Conservation (phyloP, 2,113 vertebrate species). For the Ginglymostoma cirratum region DNA sequence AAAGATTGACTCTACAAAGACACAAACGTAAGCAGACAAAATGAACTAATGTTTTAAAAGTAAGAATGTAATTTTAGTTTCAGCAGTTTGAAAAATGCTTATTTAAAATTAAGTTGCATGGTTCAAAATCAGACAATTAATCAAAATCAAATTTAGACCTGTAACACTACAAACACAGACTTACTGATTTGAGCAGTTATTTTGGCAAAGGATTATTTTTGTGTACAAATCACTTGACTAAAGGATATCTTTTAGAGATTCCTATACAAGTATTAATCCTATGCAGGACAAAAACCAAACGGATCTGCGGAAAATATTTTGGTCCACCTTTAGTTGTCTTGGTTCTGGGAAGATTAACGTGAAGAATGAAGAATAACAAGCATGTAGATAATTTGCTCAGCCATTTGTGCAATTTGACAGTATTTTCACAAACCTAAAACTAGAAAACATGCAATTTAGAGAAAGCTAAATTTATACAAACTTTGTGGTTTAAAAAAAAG, state of each 20-base stretch:
- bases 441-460: neutral
- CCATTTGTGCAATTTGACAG: neutral
- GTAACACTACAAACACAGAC: neutral
- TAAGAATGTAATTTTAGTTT: neutral
- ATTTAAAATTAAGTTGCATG: neutral
- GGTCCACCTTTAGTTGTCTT: neutral
- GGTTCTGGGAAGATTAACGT: neutral
- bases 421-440: neutral
- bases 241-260: neutral
- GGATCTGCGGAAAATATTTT: neutral
- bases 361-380: neutral
- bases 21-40: neutral
- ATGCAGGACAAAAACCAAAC: constrained; percentile 3
- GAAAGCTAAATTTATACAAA: neutral
- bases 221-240: too few species aligned
- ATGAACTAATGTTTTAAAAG: neutral
- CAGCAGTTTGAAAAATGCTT: neutral
- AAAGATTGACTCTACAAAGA: neutral
- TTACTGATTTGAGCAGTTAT: neutral
- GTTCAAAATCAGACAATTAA: neutral
- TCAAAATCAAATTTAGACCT: neutral
- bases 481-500: too few species aligned
- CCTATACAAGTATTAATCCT: neutral
- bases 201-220: too few species aligned
- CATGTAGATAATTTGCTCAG: too few species aligned